These are phyloP conservation scores for Agrilus mali DNA, from an alignment of 2,888 invertebrate genomes.

Conservation along the genomic window DNA sequence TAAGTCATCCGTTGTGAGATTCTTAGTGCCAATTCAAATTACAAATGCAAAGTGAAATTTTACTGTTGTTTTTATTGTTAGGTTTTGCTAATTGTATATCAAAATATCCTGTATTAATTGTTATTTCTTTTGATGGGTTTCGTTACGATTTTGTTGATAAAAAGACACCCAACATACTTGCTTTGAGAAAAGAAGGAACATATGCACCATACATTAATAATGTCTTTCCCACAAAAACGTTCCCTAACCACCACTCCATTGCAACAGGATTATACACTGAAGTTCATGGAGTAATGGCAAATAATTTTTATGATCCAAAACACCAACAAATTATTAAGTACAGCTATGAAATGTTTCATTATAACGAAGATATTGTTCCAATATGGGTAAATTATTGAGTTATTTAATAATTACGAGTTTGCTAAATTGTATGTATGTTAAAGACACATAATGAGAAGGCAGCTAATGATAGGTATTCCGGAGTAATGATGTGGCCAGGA, in stretches of 20 bases:
- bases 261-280: constrained; percentile 57
- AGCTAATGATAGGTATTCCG: constrained; percentile 42
- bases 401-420: neutral
- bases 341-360: constrained; percentile 40
- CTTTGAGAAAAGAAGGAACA: constrained; percentile 41
- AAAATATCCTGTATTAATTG: constrained; percentile 38
- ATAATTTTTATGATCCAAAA: constrained; percentile 42
- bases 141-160: constrained; percentile 51
- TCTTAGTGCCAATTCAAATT: no score
- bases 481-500: constrained; percentile 62
- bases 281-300: constrained; percentile 56
- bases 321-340: constrained; percentile 23
- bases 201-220: constrained; percentile 45
- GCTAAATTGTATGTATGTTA: constrained; percentile 3
- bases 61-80: constrained; percentile 8
- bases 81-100: constrained; percentile 22
- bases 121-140: constrained; percentile 61
- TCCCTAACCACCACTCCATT: constrained; percentile 62
- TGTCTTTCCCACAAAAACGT: constrained; percentile 58
- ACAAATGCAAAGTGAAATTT: neutral
- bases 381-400: constrained; percentile 39
- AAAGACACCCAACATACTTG: constrained; percentile 45
- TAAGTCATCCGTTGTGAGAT: no score
- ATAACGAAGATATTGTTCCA: constrained; percentile 39
- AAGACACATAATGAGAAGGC: constrained; percentile 45